Evolutionary conservation across 2,113 vertebrate species (phyloP).

Genomic region (Antechinus stuartii): DNA sequence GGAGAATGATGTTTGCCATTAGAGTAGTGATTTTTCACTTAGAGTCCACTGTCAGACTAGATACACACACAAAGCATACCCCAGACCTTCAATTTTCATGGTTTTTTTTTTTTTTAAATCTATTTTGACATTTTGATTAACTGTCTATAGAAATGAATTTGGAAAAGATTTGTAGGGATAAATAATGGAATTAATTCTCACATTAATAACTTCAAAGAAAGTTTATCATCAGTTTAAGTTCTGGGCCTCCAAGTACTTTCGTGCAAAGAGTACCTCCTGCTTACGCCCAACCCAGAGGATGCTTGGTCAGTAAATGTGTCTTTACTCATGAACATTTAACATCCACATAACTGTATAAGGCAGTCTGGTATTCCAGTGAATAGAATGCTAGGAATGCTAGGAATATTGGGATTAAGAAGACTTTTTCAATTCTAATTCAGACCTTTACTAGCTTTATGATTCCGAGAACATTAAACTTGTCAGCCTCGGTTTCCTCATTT

Average conservation of each 20-base stretch:
- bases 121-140: conserved; percentile 60
- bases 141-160: conserved; percentile 45
- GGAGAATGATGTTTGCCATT: conserved; percentile 75
- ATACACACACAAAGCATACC: conserved; percentile 41
- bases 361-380: background rate
- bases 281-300: background rate
- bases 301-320: background rate
- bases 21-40: conserved; percentile 70
- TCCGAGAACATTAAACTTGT: background rate
- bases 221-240: conserved; percentile 8
- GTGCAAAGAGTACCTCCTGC: background rate
- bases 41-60: conserved; percentile 59
- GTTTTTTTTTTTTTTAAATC: conserved; percentile 23
- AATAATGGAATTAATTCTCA: conserved; percentile 39
- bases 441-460: background rate
- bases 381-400: background rate
- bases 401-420: background rate
- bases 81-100: conserved; percentile 44
- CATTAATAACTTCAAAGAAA: conserved; percentile 31
- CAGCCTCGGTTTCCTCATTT: background rate
- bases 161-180: conserved; percentile 18
- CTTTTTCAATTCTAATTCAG: background rate
- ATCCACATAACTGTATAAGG: background rate
- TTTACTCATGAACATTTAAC: background rate
- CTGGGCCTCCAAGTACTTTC: background rate